Conservation (phyloP, 2,113 vertebrate genomes). For the Ellobius talpinus region DNA sequence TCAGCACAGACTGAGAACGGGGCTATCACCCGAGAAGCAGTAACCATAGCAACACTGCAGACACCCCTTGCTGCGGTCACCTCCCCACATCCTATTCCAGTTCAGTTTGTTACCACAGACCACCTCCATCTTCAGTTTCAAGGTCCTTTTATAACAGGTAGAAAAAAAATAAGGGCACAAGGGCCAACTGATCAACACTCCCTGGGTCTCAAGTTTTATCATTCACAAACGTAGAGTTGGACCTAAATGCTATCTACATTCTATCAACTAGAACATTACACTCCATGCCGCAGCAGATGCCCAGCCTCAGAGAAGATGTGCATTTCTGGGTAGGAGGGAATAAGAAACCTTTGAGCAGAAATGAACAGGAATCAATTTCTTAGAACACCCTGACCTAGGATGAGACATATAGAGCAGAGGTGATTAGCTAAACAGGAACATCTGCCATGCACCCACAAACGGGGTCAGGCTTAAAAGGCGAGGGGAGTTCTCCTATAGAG, state of each 20-base stretch:
- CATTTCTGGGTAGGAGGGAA: slow-evolving; percentile 13
- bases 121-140: neutral
- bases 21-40: neutral
- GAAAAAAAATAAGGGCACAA: neutral
- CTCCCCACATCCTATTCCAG: neutral
- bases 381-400: slow-evolving; percentile 45
- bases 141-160: neutral
- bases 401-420: neutral
- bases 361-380: slow-evolving; percentile 42
- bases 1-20: neutral
- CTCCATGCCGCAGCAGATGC: neutral
- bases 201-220: neutral
- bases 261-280: neutral
- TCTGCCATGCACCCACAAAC: neutral
- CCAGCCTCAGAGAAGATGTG: neutral
- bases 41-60: neutral
- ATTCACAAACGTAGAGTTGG: neutral
- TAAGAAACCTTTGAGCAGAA: slow-evolving; percentile 26
- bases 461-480: neutral
- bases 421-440: slow-evolving; percentile 13
- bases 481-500: neutral
- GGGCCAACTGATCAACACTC: neutral
- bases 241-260: neutral
- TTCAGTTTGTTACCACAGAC: neutral
- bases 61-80: neutral